Evolutionary conservation across 2,113 vertebrate species (phyloP).

Genomic region (Mastomys natalensis): DNA sequence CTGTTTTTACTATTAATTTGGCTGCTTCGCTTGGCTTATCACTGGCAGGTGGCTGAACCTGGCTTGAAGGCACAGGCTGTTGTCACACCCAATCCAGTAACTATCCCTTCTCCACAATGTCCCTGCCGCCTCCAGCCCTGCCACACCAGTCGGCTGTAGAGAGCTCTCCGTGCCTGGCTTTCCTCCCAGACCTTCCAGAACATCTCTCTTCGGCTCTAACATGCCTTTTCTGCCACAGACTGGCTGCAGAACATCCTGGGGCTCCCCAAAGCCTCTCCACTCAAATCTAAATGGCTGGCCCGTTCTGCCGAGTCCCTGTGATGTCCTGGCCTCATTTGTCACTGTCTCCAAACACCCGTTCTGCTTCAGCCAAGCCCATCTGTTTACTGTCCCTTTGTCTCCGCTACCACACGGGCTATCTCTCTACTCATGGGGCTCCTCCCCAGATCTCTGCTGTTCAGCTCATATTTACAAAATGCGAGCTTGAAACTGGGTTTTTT

Average conservation of each 20-base stretch:
- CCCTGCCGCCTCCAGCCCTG: neutral
- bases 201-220: rapidly evolving
- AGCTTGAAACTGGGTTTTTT: neutral
- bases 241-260: rapidly evolving
- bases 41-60: neutral
- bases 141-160: neutral
- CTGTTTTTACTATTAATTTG: neutral
- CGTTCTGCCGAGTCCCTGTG: conserved; percentile 34
- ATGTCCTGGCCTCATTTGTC: conserved; percentile 55
- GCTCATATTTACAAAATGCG: neutral
- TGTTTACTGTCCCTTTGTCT: conserved; percentile 56
- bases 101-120: neutral
- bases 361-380: conserved; percentile 78
- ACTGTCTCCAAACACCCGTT: conserved; percentile 62
- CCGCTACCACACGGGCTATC: neutral
- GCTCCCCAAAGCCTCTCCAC: neutral
- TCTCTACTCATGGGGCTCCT: neutral
- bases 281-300: neutral
- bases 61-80: neutral
- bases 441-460: rapidly evolving
- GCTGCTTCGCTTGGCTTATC: too few species aligned
- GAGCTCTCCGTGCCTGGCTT: rapidly evolving
- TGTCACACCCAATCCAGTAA: neutral
- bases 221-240: neutral
- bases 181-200: rapidly evolving